phyloP scores from a whole-genome alignment of 2,888 invertebrate species.

The Amiota communis region DNA sequence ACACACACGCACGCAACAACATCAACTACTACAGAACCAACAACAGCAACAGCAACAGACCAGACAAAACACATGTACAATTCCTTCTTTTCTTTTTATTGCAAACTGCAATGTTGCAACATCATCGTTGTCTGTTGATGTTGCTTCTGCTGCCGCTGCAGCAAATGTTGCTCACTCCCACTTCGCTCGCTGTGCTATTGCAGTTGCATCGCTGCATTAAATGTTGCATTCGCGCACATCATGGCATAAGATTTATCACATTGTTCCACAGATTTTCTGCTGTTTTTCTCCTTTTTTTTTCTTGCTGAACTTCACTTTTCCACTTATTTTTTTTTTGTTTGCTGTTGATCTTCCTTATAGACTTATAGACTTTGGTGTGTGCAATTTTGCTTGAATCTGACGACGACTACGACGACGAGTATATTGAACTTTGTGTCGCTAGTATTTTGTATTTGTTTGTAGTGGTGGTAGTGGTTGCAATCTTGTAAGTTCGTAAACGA shows the following conservation, averaged over 20 bases:
- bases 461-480: slow-evolving; percentile 30
- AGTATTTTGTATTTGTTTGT: slow-evolving; percentile 51
- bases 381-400: not conserved
- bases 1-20: not conserved
- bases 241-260: slow-evolving; percentile 68
- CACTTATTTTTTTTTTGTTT: not conserved
- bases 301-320: not conserved
- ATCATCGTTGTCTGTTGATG: slow-evolving; percentile 27
- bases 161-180: slow-evolving; percentile 30
- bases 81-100: slow-evolving; percentile 27
- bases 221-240: slow-evolving; percentile 54
- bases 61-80: slow-evolving; percentile 54
- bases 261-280: slow-evolving; percentile 68
- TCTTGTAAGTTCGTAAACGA: slow-evolving; percentile 6
- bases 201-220: slow-evolving; percentile 52
- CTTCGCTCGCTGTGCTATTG: slow-evolving; percentile 35
- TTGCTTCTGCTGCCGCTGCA: slow-evolving; percentile 53
- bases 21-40: slow-evolving; percentile 37
- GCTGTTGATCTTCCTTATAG: no score
- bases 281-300: slow-evolving; percentile 53
- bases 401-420: slow-evolving; percentile 36
- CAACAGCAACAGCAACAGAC: slow-evolving; percentile 26
- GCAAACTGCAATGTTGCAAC: slow-evolving; percentile 20
- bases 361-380: slow-evolving; percentile 2
- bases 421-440: slow-evolving; percentile 58